Conservation (phyloP, 2,888 invertebrate species). For the Lasioglossum morio region DNA sequence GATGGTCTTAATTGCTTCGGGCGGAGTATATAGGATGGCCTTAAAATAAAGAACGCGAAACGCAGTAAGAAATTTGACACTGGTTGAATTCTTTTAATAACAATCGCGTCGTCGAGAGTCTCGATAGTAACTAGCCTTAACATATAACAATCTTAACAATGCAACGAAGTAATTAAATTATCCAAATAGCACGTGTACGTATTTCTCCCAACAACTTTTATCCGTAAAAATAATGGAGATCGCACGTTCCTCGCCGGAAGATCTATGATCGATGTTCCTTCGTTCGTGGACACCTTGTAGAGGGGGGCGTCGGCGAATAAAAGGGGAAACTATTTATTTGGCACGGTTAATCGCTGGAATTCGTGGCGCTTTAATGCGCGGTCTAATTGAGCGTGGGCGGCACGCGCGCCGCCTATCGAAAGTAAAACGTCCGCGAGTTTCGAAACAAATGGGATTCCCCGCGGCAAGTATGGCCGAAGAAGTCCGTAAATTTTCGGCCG, state of each 20-base stretch:
- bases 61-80: neutral
- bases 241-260: neutral
- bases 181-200: no score
- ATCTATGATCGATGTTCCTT: neutral
- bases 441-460: conserved; percentile 63
- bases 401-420: conserved; percentile 39
- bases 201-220: neutral
- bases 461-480: conserved; percentile 56
- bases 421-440: conserved; percentile 55
- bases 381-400: conserved; percentile 59
- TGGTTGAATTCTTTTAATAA: neutral
- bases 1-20: conserved; percentile 40
- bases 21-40: neutral
- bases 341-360: conserved; percentile 56
- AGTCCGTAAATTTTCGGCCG: conserved; percentile 61
- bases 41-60: neutral
- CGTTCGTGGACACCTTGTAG: neutral
- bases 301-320: conserved; percentile 3
- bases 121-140: neutral
- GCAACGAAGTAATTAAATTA: no score
- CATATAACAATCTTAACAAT: neutral
- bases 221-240: neutral
- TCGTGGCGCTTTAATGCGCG: conserved; percentile 53
- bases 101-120: neutral
- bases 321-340: conserved; percentile 45